phyloP scores from a whole-genome alignment of 2,888 invertebrate genomes.

The Lacanobia oleracea region DNA sequence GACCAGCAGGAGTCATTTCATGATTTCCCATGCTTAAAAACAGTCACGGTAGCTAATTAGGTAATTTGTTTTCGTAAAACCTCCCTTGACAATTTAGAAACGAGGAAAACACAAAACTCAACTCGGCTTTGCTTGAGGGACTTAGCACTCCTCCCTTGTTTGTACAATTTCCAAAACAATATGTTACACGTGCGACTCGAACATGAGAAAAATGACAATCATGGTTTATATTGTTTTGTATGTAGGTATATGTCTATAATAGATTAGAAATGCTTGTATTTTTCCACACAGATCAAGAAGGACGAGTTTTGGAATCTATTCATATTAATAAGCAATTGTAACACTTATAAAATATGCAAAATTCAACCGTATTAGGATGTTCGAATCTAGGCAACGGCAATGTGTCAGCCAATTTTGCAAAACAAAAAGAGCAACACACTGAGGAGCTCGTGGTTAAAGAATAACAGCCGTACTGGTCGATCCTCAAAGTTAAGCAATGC shows the following conservation, averaged over 20 bases:
- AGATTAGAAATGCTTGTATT: background rate
- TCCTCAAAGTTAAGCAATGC: too few species aligned
- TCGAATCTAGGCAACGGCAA: background rate
- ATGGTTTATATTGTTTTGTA: background rate
- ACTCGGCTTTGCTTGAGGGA: background rate
- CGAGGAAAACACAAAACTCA: background rate
- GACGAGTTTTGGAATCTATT: background rate
- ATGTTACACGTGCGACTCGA: background rate
- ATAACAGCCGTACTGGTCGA: too few species aligned
- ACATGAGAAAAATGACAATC: background rate
- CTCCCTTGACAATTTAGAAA: background rate
- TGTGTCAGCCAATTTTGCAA: too few species aligned
- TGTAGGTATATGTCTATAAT: too few species aligned
- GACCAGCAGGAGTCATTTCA: too few species aligned
- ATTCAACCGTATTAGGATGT: background rate
- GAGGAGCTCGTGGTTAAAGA: too few species aligned
- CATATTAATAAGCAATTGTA: background rate
- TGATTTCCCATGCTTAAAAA: too few species aligned
- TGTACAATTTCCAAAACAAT: background rate
- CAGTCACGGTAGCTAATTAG: background rate
- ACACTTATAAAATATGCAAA: background rate
- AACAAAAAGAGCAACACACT: too few species aligned
- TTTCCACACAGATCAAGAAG: background rate
- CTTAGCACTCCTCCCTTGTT: background rate
- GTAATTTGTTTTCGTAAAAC: background rate